These are phyloP conservation scores for Heteractis magnifica DNA, from an alignment of 92 coral and sea anemone species.

Conservation along the genomic window DNA sequence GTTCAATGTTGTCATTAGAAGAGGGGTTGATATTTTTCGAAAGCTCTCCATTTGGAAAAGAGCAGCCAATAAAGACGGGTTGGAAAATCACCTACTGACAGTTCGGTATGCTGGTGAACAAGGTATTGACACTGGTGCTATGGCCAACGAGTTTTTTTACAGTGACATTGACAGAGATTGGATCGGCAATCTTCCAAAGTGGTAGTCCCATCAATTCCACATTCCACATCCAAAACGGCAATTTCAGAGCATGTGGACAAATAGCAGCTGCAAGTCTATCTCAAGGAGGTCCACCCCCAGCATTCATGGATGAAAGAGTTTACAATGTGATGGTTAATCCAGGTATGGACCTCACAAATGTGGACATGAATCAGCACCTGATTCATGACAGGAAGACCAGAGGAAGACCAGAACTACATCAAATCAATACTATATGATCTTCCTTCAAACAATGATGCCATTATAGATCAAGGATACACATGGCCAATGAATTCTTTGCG, in stretches of 20 bases:
- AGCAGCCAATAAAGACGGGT: slow-evolving; percentile 39
- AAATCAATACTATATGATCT: slow-evolving; percentile 26
- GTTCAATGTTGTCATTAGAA: slow-evolving; percentile 50
- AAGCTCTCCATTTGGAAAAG: slow-evolving; percentile 58
- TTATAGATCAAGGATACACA: slow-evolving; percentile 10
- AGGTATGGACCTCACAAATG: slow-evolving; percentile 1
- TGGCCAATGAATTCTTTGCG: too few species aligned
- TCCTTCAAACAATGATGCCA: slow-evolving; percentile 20
- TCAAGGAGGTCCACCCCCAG: slow-evolving; percentile 50
- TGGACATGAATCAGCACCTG: too few species aligned
- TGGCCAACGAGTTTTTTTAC: slow-evolving; percentile 43
- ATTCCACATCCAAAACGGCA: slow-evolving; percentile 44
- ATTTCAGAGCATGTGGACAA: slow-evolving; percentile 35
- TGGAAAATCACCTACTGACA: slow-evolving; percentile 33
- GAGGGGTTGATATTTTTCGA: slow-evolving; percentile 52
- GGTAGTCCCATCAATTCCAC: slow-evolving; percentile 51
- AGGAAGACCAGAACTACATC: background rate
- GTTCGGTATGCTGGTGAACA: slow-evolving; percentile 54
- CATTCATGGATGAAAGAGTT: slow-evolving; percentile 40
- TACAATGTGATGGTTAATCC: slow-evolving; percentile 37
- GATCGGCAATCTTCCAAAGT: slow-evolving; percentile 30
- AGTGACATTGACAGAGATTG: slow-evolving; percentile 20
- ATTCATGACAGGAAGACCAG: too few species aligned
- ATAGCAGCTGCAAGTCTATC: slow-evolving; percentile 40
- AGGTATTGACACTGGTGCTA: slow-evolving; percentile 62